Percentiles rank a stretch among this genome's conserved stretches.
Evolutionary conservation across 2,888 invertebrate species (phyloP).

Genomic region (Apocheima hispidaria): DNA sequence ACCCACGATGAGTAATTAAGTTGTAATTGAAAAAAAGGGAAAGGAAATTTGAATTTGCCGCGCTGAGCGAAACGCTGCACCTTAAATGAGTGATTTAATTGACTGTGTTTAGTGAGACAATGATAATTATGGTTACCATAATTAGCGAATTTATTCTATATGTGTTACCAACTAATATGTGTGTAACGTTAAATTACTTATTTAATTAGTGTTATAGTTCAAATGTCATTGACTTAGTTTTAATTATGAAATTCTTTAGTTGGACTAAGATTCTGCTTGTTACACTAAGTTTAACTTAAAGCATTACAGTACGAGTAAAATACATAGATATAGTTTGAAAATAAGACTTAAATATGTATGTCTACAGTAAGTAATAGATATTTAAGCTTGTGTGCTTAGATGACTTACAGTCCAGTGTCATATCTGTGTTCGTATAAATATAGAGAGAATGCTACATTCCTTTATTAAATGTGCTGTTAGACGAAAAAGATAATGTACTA

Average conservation of each 20-base stretch:
- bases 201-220: background rate
- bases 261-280: slow-evolving; percentile 17
- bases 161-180: slow-evolving; percentile 3
- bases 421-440: slow-evolving; percentile 39
- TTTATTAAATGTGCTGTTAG: slow-evolving; percentile 40
- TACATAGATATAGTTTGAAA: slow-evolving; percentile 15
- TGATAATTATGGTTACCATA: background rate
- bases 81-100: slow-evolving; percentile 2
- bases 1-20: no score
- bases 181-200: background rate
- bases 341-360: slow-evolving; percentile 22
- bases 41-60: no score
- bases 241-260: background rate
- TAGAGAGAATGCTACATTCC: slow-evolving; percentile 39
- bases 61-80: no score
- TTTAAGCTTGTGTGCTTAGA: slow-evolving; percentile 29
- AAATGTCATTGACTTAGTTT: background rate
- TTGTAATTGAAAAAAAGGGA: no score
- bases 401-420: slow-evolving; percentile 32
- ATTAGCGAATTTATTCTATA: background rate
- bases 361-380: slow-evolving; percentile 18
- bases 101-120: background rate
- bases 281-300: slow-evolving; percentile 12
- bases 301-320: background rate
- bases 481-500: slow-evolving; percentile 24